Percentiles rank a stretch among this genome's conserved stretches.
Evolutionary conservation across 2,888 invertebrate species (phyloP).

Genomic region (Achlya flavicornis): DNA sequence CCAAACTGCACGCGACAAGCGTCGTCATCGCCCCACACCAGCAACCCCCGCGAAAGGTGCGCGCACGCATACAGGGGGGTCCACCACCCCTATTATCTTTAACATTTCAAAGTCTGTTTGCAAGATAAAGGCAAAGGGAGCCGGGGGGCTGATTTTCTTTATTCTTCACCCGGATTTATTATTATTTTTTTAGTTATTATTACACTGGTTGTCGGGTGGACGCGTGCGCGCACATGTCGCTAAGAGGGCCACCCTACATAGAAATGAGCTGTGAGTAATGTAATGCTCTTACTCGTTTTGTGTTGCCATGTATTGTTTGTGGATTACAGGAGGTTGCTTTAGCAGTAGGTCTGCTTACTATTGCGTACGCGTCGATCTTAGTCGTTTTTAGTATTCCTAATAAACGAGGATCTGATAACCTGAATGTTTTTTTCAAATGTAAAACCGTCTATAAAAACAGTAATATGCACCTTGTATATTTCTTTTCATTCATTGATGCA

Average conservation of each 20-base stretch:
- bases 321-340: constrained; percentile 77
- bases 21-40: constrained; percentile 55
- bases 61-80: constrained; percentile 63
- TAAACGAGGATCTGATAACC: too few relatives aligned
- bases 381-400: constrained; percentile 17
- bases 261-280: constrained; percentile 52
- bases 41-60: constrained; percentile 79
- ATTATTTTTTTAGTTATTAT: constrained; percentile 84
- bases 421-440: constrained; percentile 35
- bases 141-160: constrained; percentile 81
- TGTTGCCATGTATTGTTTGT: constrained; percentile 66
- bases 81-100: constrained; percentile 82
- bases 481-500: constrained; percentile 15
- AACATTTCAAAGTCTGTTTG: constrained; percentile 81
- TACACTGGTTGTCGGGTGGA: constrained; percentile 75
- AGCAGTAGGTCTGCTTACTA: constrained; percentile 54
- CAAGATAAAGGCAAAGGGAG: constrained; percentile 83
- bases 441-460: not conserved
- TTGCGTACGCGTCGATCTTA: constrained; percentile 35
- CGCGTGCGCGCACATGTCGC: constrained; percentile 81
- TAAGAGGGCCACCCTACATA: constrained; percentile 63
- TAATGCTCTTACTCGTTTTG: constrained; percentile 76
- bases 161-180: constrained; percentile 84
- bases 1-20: constrained; percentile 59
- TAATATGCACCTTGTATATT: constrained; percentile 35